Conservation (phyloP, 2,797 vertebrate genomes). For the Ptychobarbus kaznakovi region DNA sequence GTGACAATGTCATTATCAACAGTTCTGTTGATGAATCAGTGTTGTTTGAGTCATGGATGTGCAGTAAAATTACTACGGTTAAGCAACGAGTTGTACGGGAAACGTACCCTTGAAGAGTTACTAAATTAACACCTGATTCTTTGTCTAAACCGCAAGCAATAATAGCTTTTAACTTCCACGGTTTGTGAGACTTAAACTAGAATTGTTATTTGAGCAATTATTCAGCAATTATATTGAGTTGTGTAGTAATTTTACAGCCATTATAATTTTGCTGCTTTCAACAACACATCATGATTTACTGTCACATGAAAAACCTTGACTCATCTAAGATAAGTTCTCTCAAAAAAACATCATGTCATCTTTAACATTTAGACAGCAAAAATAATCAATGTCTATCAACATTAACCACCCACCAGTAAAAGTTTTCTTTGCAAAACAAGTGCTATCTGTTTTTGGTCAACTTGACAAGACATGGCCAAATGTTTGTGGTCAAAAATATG, state of each 20-base stretch:
- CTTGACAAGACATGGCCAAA: conserved; percentile 33
- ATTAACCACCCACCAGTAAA: neutral
- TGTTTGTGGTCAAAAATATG: conserved; percentile 33
- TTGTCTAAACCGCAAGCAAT: neutral
- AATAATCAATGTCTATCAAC: conserved; percentile 2
- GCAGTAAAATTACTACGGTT: neutral
- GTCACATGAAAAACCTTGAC: neutral
- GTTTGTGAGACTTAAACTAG: neutral
- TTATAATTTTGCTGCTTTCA: neutral
- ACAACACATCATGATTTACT: neutral
- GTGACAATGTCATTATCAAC: neutral
- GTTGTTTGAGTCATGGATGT: no score
- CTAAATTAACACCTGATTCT: neutral
- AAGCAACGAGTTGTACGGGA: neutral
- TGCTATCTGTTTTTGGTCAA: neutral
- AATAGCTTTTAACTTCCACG: neutral
- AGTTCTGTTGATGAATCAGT: neutral
- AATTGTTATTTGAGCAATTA: neutral
- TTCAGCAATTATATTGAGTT: neutral
- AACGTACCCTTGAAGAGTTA: neutral
- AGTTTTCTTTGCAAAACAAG: conserved; percentile 7
- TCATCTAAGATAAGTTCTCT: conserved; percentile 1
- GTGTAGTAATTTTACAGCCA: neutral
- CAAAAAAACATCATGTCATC: neutral
- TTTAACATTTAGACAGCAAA: neutral